Conservation (phyloP, 2,797 vertebrate genomes). For the Presbytis comata region DNA sequence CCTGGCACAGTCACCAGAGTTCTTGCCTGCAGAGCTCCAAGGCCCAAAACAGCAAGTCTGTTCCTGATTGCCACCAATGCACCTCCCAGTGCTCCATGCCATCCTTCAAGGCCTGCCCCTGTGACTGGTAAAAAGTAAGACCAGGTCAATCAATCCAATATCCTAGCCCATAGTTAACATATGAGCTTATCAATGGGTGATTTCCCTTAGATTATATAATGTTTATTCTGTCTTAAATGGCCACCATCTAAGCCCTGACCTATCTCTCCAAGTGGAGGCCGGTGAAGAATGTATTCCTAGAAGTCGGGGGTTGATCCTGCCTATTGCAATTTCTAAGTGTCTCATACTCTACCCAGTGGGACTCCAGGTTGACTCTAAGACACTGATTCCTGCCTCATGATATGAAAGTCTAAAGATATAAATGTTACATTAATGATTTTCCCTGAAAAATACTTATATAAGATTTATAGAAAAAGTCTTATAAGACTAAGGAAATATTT, state of each 20-base stretch:
- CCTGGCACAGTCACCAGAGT: neutral
- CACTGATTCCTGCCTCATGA: neutral
- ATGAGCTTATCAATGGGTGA: neutral
- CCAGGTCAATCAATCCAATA: neutral
- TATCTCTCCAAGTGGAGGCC: neutral
- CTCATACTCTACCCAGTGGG: neutral
- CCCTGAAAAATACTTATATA: neutral
- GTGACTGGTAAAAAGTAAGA: neutral
- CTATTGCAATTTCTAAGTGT: rapidly evolving
- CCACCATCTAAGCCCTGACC: neutral
- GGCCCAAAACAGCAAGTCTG: neutral
- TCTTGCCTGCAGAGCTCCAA: neutral
- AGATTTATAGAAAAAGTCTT: neutral
- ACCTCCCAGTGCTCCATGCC: neutral
- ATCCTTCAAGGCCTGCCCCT: neutral
- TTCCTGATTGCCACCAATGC: neutral
- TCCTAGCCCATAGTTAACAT: neutral
- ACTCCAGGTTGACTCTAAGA: neutral
- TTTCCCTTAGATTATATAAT: neutral
- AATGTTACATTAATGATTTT: neutral
- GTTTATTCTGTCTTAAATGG: neutral
- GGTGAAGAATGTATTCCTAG: neutral
- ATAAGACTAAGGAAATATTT: neutral
- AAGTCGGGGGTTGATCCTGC: neutral
- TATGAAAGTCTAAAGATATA: neutral